Percentiles rank a stretch among this genome's conserved stretches.
phyloP scores from a whole-genome alignment of 2,797 vertebrate genomes.

The Leptatherina wallacei region DNA sequence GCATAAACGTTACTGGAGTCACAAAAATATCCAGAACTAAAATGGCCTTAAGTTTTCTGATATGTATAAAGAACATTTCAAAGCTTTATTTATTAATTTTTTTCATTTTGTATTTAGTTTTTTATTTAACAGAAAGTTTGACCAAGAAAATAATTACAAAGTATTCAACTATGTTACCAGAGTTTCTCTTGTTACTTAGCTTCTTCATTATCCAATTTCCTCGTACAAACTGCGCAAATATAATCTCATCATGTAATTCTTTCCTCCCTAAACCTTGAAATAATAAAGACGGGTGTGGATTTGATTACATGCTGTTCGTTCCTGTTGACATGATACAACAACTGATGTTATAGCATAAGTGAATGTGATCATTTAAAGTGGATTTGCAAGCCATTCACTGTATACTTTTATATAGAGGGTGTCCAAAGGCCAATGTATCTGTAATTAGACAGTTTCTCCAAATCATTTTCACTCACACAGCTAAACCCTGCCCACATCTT shows the following conservation, averaged over 20 bases:
- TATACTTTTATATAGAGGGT: not conserved
- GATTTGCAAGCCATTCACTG: not conserved
- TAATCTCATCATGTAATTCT: not conserved
- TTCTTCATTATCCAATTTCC: slow-evolving; percentile 47
- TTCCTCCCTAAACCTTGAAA: not conserved
- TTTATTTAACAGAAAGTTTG: not conserved
- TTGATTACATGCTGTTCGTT: not conserved
- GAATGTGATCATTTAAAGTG: not conserved
- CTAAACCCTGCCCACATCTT: slow-evolving; percentile 47
- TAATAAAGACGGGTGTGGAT: not conserved
- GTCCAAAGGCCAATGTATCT: not conserved
- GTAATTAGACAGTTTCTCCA: not conserved
- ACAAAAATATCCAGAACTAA: slow-evolving; percentile 50
- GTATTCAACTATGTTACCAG: not conserved
- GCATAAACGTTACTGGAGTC: slow-evolving; percentile 46
- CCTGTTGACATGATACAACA: not conserved
- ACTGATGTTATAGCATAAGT: not conserved
- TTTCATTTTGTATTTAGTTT: not conserved
- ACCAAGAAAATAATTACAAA: not conserved
- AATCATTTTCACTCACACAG: not conserved
- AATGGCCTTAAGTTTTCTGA: slow-evolving; percentile 19
- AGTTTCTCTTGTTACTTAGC: slow-evolving; percentile 13
- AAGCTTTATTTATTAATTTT: not conserved
- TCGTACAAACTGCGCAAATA: slow-evolving; percentile 17
- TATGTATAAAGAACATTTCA: not conserved